Conservation (phyloP, 37 sponge, comb jelly and placozoan genomes). For the Hormiphora californensis region DNA sequence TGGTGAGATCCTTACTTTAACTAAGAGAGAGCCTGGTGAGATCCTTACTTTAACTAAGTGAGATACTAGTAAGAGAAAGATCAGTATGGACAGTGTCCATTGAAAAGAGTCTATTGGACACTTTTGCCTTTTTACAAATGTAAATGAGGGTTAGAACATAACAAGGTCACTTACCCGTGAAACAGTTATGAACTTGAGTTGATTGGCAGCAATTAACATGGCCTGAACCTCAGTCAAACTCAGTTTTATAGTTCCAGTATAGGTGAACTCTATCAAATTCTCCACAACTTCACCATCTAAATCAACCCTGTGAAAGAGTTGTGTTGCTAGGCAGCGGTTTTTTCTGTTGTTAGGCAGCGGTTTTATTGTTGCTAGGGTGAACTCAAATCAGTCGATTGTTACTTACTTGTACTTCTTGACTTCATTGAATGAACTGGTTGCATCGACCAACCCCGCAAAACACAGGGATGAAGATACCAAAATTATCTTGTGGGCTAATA, state of each 20-base stretch:
- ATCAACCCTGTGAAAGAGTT: background rate
- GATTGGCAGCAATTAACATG: slow-evolving; percentile 10
- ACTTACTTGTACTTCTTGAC: slow-evolving; percentile 44
- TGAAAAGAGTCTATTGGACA: too few relatives aligned
- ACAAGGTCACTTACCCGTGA: background rate
- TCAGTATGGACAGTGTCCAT: background rate
- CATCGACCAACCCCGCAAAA: slow-evolving; percentile 2
- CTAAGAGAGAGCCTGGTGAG: too few relatives aligned
- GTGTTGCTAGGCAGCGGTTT: background rate
- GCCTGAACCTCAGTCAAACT: slow-evolving; percentile 21
- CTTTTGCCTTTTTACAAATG: too few relatives aligned
- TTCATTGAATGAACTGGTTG: background rate
- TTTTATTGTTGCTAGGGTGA: too few relatives aligned
- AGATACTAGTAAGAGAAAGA: background rate
- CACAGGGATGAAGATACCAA: slow-evolving; percentile 20
- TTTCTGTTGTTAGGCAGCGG: too few relatives aligned
- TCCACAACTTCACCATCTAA: slow-evolving; percentile 47
- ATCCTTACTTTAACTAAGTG: too few relatives aligned
- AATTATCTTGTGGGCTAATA: slow-evolving; percentile 48
- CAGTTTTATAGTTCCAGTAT: slow-evolving; percentile 41
- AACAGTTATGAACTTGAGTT: slow-evolving; percentile 54
- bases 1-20: too few relatives aligned
- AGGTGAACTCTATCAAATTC: slow-evolving; percentile 49
- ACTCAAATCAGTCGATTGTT: too few relatives aligned
- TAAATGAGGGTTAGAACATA: background rate